Base-by-base conservation (phyloP, 2,888 invertebrate species). In the Sarcophaga caerulescens region DNA sequence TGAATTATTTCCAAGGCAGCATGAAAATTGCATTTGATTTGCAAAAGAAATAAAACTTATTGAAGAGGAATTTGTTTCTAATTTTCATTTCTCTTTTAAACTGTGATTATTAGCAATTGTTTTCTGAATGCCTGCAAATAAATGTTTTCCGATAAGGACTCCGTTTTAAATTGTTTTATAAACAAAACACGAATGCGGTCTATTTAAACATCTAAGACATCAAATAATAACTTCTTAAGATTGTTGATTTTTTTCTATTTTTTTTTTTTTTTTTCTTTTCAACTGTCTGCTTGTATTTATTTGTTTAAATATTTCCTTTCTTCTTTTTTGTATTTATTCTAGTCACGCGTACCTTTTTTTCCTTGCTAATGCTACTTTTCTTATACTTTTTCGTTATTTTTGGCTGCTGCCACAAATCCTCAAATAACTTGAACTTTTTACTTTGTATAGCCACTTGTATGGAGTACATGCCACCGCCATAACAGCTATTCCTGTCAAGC, bases 351-450 rank as follows among this genome's bases (percentile, higher is more conserved):
- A 35, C 25, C 25, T 71, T 75, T 63, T 45, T 25, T 62, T 68
- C 11, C 1, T 14, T 19, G 12, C n/a, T 19, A 45, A n/a, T 45
- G 8, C 35, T 19, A 45, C 19, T 45, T 52, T 12, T 17, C 17
- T 52, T 52, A 17, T 52, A 14, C 4, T 52, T 52, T 69, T 62
- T 52, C 19, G 62, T 69, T 78, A 62, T 62, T 81, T 66, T 62
- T 81, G 70, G 62, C 78, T 79, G 84, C 78, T 79, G 84, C 84
- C 86, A 78, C 86, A 84, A 84, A 86, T 81, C 75, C 81, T 81
- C 62, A 84, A 78, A 84, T 71, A 84, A 81, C 74, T 75, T 86
- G 71, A 81, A 84, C 81, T 81, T 86, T 86, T 84, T 84, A 68
- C 78, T 84, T 84, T 74, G 78, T 69, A 68, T 19, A 63, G 25